Evolutionary conservation across 2,888 invertebrate genomes (phyloP), one percentile per base, ranked within the genome.

Genomic region (Steromphala cineraria): DNA sequence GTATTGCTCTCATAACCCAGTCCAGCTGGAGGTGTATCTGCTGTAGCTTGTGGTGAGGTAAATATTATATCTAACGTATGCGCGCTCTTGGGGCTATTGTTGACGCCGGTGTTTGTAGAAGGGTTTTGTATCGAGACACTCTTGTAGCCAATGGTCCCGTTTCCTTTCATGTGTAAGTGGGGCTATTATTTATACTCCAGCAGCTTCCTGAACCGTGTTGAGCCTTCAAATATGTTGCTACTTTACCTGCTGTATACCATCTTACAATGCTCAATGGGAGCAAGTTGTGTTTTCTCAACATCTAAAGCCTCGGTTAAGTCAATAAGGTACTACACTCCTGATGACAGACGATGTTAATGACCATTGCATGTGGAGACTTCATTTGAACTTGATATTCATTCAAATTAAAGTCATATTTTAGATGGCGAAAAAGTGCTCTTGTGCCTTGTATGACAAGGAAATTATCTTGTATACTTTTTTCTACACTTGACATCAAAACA

Each of bases 31-130:
- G 8, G 46, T 46, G 46, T 46, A 46, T 46, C 62, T 28, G 36
- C 36, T 36, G 36, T 36, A 36, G 36, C 36, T 36, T 7, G 62
- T 62, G 19, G 62, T 62, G 62, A 24, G 62, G 62, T 62, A 62
- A 62, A 62, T 62, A 62, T 62, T 62, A 62, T 62, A 62, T 62
- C 62, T 62, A 62, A 62, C 62, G 62, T 62, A 62, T 62, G 62
- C 24, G 62, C 21, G 7, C 62, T 31, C 62, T 62, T 62, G 62
- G 24, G 21, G 62, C 62, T 10, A 24, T 62, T 62, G 62, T 62
- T 62, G 21, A 24, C 24, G 62, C 4, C 28, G 24, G 24, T 62
- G 31, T 62, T 62, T 62, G 31, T 62, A 28, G 24, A 62, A 28
- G 7, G 28, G 62, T 62, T 62, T 62, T 62, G 62, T 62, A 62